Base-by-base conservation (phyloP, 2,113 vertebrate species). In the Pollachius pollachius region DNA sequence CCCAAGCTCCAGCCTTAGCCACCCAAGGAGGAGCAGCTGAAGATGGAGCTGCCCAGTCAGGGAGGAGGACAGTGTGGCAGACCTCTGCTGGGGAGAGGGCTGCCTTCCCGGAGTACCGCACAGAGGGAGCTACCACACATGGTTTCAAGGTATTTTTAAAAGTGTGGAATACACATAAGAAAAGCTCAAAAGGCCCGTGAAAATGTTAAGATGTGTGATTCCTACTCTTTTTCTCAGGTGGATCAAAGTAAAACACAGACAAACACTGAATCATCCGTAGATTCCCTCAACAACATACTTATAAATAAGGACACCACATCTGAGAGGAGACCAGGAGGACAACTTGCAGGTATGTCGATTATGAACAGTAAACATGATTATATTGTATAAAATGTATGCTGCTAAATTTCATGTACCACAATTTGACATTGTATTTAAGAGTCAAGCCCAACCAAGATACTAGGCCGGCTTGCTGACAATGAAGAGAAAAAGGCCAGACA, bases 401-500 rank as follows among this genome's bases (percentile, higher is more conserved):
- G 41, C 6, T 48, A 9, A 48, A 11, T 48, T 9, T 48, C 41
- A 48, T 13, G 41, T 48, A 48, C 30, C 6, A 34, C 41, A 48
- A 48, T 59, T 59, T 59, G 17, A 18, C 11, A 1, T 16, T 67
- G 62, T 67, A 63, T 72, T 75, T 61, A 67, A 92, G 89, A 89
- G 65, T 85, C 83, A 41, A 82, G 66, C 41, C 81, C 88, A 5
- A 64, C 60, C 23, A 79, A 67, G 72, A 64, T 83, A 27, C 80
- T 71, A 25, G 77, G 82, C 19, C 80, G 71, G 52, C 58, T 70
- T 13, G 52, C 52, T 61, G 76, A 83, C 1, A 68, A 48, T 30
- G 90, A 92, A 70, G 92, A 48, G 9, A 48, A 48, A 48, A 48
- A 84, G 75, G 85, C 79, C 67, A 88, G 85, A 89, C 94, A 89